A percentile compares a stretch with the other conserved stretches of the same genome.
phyloP scores from a whole-genome alignment of 1,140 invertebrate species.

The Lanistes nyassanus region DNA sequence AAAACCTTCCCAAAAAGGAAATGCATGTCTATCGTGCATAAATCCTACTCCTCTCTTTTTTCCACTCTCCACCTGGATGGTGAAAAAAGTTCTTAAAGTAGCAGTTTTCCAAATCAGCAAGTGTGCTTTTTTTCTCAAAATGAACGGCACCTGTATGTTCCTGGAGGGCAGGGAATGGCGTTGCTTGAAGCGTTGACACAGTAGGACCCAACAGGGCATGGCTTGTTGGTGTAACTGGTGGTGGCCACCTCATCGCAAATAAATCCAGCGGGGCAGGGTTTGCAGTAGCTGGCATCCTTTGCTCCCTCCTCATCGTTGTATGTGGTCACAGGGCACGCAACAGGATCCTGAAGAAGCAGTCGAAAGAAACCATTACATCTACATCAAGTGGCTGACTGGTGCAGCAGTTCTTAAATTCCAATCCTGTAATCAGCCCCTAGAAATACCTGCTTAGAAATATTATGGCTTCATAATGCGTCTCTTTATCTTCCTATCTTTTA shows the following conservation, averaged over 20 bases:
- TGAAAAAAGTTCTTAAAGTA: too few relatives aligned
- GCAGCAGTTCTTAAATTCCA: not conserved
- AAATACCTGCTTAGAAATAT: not conserved
- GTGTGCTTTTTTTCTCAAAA: too few relatives aligned
- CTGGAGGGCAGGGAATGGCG: constrained; percentile 52
- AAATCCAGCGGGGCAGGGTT: constrained; percentile 58
- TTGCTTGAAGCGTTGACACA: constrained; percentile 52
- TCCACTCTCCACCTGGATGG: too few relatives aligned
- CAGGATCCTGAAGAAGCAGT: constrained; percentile 23
- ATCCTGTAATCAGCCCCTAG: not conserved
- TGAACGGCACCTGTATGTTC: constrained; percentile 58
- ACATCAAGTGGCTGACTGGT: too few relatives aligned
- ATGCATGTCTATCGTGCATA: too few relatives aligned
- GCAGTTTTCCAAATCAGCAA: too few relatives aligned
- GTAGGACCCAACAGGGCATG: constrained; percentile 58
- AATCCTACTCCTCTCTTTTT: too few relatives aligned
- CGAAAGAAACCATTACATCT: not conserved
- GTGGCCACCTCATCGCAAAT: constrained; percentile 54
- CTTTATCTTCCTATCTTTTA: too few relatives aligned
- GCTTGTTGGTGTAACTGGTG: constrained; percentile 51
- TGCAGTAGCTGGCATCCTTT: constrained; percentile 50
- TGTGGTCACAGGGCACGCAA: constrained; percentile 48
- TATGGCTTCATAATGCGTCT: not conserved
- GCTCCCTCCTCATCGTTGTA: constrained; percentile 56
- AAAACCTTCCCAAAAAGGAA: too few relatives aligned